Evolutionary conservation across 2,797 vertebrate genomes (phyloP), one percentile per base, ranked within the genome.

Genomic region (Lophius americanus): DNA sequence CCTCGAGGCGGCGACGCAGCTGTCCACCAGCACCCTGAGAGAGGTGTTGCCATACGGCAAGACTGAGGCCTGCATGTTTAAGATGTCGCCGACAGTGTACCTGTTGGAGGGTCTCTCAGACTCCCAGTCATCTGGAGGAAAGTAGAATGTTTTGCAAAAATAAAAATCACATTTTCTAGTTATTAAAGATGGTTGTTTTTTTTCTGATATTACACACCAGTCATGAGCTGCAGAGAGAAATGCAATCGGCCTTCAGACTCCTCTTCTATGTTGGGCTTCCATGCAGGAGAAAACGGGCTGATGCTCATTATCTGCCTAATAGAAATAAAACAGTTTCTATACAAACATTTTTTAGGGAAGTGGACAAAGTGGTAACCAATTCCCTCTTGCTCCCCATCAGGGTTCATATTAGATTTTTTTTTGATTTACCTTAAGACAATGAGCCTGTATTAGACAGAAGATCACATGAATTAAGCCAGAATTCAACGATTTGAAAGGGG

Each of bases 211-310:
- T 5, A 35, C 41, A 10, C 41, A 57, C 55, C 55, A 13, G 41
- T 44, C 41, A 43, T 43, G 54, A 44, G 41, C 41, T 44, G 55
- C 55, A 57, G 55, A 32, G 55, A 43, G 55, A 44, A 57, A 7
- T 7, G 13, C 23, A n/a, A 7, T 11, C 10, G 23, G 7, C 33
- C 42, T 23, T 35, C 55, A 35, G 42, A 41, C 42, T 8, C 32
- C 23, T 44, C 10, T 2, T 9, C 41, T 35, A 7, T 43, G 42
- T 44, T 8, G 42, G 42, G 0, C 42, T 1, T 35, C 55, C 55
- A 43, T 23, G 33, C 41, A 57, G 32, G 55, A 44, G 32, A 4
- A 5, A 42, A 14, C 11, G 10, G 39, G 10, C 41, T 5, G 10
- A 23, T 57, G 41, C 23, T 35, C 38, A 42, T 9, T 10, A 1